Evolutionary conservation across 2,888 invertebrate species (phyloP).

Genomic region (Drosophila neotestacea): DNA sequence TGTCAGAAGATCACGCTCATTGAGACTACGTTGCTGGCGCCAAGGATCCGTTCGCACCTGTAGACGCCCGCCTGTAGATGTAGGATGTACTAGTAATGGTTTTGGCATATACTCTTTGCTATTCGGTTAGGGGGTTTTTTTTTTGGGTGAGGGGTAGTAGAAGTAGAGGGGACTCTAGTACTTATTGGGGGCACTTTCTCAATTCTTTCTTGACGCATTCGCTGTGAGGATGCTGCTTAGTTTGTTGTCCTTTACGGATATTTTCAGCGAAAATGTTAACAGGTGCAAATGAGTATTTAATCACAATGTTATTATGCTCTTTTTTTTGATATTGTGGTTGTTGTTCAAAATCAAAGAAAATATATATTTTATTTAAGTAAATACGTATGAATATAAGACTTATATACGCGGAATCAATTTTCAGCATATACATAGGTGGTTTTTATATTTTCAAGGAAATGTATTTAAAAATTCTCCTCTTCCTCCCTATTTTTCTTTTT

Average conservation of each 20-base stretch:
- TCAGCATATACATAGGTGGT: constrained; percentile 13
- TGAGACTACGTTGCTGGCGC: constrained; percentile 83
- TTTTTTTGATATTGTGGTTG: constrained; percentile 14
- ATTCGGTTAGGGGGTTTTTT: constrained; percentile 4
- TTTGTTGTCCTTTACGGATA: constrained; percentile 76
- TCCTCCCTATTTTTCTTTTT: no score
- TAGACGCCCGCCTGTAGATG: constrained; percentile 78
- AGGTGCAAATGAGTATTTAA: constrained; percentile 47
- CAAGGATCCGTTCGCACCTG: constrained; percentile 82
- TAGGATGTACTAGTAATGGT: constrained; percentile 65
- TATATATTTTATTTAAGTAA: constrained; percentile 40
- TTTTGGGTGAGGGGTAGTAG: constrained; percentile 7
- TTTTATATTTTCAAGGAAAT: no score
- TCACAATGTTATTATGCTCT: constrained; percentile 14
- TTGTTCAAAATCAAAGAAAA: constrained; percentile 34
- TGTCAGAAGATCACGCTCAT: constrained; percentile 82
- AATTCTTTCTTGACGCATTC: constrained; percentile 32
- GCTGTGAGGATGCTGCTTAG: constrained; percentile 59
- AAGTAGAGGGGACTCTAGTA: constrained; percentile 5
- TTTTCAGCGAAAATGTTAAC: constrained; percentile 37
- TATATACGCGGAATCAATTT: constrained; percentile 17
- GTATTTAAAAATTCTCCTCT: no score
- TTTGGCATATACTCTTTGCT: constrained; percentile 48
- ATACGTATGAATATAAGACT: constrained; percentile 56
- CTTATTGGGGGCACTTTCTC: constrained; percentile 23